These are phyloP conservation scores for Phymanthus crucifer DNA, from an alignment of 92 coral and sea anemone genomes.

Conservation along the genomic window DNA sequence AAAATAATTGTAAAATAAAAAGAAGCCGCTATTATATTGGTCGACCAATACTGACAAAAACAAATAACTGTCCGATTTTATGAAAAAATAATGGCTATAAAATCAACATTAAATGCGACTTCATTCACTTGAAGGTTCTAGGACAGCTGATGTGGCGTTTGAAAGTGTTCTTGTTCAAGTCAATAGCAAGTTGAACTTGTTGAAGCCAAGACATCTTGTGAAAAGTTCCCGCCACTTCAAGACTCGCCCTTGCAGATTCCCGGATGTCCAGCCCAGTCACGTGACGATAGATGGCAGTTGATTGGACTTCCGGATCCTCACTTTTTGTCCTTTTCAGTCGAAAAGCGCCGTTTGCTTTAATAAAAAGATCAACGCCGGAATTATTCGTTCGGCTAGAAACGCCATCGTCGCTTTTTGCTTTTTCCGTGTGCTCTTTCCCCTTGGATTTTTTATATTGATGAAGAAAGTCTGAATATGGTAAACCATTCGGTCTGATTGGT, in stretches of 20 bases:
- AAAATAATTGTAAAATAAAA: too few species aligned
- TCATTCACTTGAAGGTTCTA: conserved; percentile 5
- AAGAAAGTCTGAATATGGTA: conserved; percentile 12
- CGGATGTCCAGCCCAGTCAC: conserved; percentile 77
- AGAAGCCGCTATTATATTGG: too few species aligned
- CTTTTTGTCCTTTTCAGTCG: conserved; percentile 58
- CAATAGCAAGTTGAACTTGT: conserved; percentile 88
- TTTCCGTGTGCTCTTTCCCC: conserved; percentile 28
- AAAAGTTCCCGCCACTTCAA: conserved; percentile 85
- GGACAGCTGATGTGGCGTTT: conserved; percentile 56
- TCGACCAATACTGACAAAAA: not conserved
- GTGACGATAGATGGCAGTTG: conserved; percentile 61
- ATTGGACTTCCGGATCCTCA: conserved; percentile 62
- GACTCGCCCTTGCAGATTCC: conserved; percentile 82
- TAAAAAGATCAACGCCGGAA: not conserved
- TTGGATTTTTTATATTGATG: conserved; percentile 20
- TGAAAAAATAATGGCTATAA: not conserved
- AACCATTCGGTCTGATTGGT: conserved; percentile 25
- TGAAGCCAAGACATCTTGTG: conserved; percentile 87
- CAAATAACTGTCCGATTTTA: not conserved
- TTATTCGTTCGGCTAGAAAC: conserved; percentile 22
- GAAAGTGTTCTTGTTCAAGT: conserved; percentile 77
- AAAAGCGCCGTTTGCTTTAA: conserved; percentile 23
- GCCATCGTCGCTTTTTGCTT: conserved; percentile 57
- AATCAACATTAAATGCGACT: not conserved